Evolutionary conservation across 2,888 invertebrate genomes (phyloP), one percentile per base, ranked within the genome.

Genomic region (Leptinotarsa rubiginosa): DNA sequence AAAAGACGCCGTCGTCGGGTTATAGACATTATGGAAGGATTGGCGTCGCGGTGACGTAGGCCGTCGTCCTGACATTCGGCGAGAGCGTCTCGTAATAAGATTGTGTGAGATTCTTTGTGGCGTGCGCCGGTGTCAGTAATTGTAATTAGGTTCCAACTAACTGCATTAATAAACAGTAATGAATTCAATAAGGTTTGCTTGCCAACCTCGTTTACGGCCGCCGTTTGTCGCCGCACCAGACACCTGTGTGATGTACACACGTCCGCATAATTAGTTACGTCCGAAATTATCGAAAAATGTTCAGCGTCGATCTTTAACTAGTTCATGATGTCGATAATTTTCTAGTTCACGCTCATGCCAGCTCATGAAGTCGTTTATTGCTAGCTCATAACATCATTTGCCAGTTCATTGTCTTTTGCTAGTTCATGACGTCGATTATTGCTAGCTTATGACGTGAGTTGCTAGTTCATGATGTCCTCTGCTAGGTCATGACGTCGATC

Each of bases 141-240:
- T 87, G 86, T 87, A 87, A 87, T 87, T 87, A 87, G 86, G 86
- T 87, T 86, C 81, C 83, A 84, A 85, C 86, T 88, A 88, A 88
- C 86, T 87, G 85, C 87, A 87, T 87, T 88, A 87, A 87, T 87
- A 87, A 88, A 83, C 85, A 83, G 82, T 85, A 85, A 86, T 84
- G 83, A 86, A 86, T 86, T 85, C 84, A 84, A 86, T 85, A 84
- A 86, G 83, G 83, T 83, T 82, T 83, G 81, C 82, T 83, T 83
- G 82, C 83, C 79, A 78, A 81, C 77, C 77, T 76, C 82, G 79
- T 78, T 80, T 80, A 78, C 81, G 54, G 72, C 72, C 80, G 77
- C 79, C 82, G 81, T 80, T 81, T 81, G 78, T 76, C 80, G 76
- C 74, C 74, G 22, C 79, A 66, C 75, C 78, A 80, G 77, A 79